Base-by-base conservation (phyloP, 2,888 invertebrate genomes). In the Hedychridium roseum region DNA sequence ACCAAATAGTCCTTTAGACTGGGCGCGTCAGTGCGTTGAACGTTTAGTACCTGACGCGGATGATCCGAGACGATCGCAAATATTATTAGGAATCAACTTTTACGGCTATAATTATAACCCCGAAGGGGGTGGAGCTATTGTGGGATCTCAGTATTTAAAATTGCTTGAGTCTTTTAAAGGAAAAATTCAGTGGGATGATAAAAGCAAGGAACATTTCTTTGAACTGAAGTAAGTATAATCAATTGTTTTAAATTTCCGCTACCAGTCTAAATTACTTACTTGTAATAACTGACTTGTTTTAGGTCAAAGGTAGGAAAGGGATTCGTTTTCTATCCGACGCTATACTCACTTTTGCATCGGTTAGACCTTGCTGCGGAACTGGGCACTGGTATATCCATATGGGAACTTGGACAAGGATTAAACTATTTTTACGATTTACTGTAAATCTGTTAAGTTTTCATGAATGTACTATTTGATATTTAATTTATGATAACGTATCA, bases 321-420 rank as follows among this genome's bases (percentile, higher is more conserved):
- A 73, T 84, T 88, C 57, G 86, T 96, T 23, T 96, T 92, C 79
- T 97, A 88, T 80, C 97, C 97, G 2, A 91, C 94, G 0, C 79
- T 96, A n/a, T 85, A 87, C 70, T 95, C 96, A 0, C 87, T 97
- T 57, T 84, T 91, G 54, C 84, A 86, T 72, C 83, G 97, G 58
- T 80, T 97, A 11, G 86, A 93, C 48, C 80, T 96, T 36, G 93
- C 94, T 0, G 81, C 83, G 46, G 86, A 91, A 72, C 82, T 93
- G 40, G 90, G 91, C 5, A 89, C 89, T 2, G 95, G 96, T 0
- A 82, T 97, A 32, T 90, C 95, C 0, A 88, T 97, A 66, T 97
- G 97, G 97, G 97, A 97, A 76, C 80, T 96, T n/a, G 97, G 97
- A 0, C 97, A 97, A 80, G 97, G 97, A 15, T 81, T 97, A 12